Conservation (phyloP, 2,113 vertebrate species). For the Herpetotheres cachinnans region DNA sequence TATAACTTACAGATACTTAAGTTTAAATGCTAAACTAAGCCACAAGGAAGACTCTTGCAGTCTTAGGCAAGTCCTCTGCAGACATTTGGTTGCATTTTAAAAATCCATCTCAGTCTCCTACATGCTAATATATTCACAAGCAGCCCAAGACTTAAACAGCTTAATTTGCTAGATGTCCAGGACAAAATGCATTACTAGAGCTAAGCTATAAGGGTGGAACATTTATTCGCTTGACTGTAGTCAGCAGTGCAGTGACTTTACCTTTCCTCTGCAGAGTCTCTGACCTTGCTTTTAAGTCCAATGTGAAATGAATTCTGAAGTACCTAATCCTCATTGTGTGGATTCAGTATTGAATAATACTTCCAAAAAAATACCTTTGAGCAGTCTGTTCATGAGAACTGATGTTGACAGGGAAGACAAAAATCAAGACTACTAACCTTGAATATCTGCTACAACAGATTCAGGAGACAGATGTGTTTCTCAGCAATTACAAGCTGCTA, state of each 20-base stretch:
- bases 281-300: slow-evolving; percentile 59
- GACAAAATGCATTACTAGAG: not conserved
- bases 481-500: not conserved
- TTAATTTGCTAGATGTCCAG: not conserved
- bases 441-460: not conserved
- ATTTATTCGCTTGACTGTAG: not conserved
- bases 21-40: not conserved
- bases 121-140: not conserved
- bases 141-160: not conserved
- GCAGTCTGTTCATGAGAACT: not conserved
- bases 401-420: slow-evolving; percentile 6
- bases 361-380: not conserved
- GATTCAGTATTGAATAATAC: not conserved
- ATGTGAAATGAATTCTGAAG: slow-evolving; percentile 48
- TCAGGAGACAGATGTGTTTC: not conserved
- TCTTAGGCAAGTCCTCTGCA: not conserved
- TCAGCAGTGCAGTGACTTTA: slow-evolving; percentile 17
- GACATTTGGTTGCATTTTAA: not conserved
- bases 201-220: not conserved
- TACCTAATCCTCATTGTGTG: not conserved
- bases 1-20: not conserved
- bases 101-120: not conserved
- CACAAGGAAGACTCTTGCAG: not conserved
- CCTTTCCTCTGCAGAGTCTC: slow-evolving; percentile 45
- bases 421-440: not conserved